Evolutionary conservation across 2,797 vertebrate genomes (phyloP).

Genomic region (Acrocephalus scirpaceus): DNA sequence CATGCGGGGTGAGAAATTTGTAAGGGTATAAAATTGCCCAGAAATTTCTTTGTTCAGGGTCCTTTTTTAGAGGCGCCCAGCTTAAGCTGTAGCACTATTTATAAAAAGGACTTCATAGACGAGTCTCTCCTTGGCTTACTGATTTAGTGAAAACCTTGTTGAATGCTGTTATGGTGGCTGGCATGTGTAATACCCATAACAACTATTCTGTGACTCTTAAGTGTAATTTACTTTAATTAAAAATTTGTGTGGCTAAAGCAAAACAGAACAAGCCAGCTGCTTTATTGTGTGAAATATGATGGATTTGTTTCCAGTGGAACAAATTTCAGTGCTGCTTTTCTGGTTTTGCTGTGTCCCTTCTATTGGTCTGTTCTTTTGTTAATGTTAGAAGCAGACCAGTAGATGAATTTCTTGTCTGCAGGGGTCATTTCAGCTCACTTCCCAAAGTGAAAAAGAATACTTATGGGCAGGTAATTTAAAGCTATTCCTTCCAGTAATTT

Average conservation of each 20-base stretch:
- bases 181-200: fast-evolving
- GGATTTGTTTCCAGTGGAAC: background rate
- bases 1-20: background rate
- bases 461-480: background rate
- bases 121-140: background rate
- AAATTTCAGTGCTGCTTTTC: background rate
- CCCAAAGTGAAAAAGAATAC: slow-evolving; percentile 34
- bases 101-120: background rate
- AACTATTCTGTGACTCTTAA: background rate
- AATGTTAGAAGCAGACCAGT: slow-evolving; percentile 13
- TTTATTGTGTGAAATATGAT: slow-evolving; percentile 32
- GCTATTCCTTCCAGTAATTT: slow-evolving; percentile 12
- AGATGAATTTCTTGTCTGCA: background rate
- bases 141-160: background rate
- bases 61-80: background rate
- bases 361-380: background rate
- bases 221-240: slow-evolving; percentile 29
- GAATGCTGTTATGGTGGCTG: fast-evolving
- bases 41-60: fast-evolving
- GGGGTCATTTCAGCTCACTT: slow-evolving; percentile 17
- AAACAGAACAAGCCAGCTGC: background rate
- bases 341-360: background rate
- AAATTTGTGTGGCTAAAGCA: background rate
- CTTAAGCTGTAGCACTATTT: background rate
- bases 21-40: background rate